Conservation (phyloP, 2,113 vertebrate species). For the Thalassarche chlororhynchos region DNA sequence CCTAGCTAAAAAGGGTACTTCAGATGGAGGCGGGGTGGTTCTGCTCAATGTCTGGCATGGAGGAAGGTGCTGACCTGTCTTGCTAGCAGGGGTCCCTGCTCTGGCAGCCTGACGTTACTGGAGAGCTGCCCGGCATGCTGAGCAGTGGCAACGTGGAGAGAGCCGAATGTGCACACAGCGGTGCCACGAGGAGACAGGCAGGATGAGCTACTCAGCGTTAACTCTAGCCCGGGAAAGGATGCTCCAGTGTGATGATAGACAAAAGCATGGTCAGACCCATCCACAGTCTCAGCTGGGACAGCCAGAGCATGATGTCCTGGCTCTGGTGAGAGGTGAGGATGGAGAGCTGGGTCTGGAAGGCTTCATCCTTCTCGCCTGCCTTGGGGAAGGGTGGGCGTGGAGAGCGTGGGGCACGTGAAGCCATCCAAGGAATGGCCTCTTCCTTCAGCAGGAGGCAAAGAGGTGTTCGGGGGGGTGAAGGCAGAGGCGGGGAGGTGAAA, state of each 20-base stretch:
- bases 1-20: background rate
- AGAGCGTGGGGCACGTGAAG: rapidly evolving
- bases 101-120: background rate
- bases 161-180: background rate
- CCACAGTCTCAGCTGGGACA: background rate
- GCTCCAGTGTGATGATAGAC: background rate
- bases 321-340: background rate
- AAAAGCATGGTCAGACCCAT: background rate
- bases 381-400: background rate
- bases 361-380: background rate
- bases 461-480: background rate
- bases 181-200: background rate
- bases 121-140: background rate
- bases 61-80: background rate
- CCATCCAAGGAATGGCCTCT: background rate
- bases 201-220: background rate
- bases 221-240: background rate
- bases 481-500: background rate
- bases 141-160: background rate
- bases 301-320: background rate
- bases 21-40: background rate
- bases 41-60: background rate
- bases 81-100: background rate
- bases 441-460: background rate
- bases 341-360: background rate